Conservation (phyloP, 1,140 invertebrate species). For the Adoxophyes honmai region DNA sequence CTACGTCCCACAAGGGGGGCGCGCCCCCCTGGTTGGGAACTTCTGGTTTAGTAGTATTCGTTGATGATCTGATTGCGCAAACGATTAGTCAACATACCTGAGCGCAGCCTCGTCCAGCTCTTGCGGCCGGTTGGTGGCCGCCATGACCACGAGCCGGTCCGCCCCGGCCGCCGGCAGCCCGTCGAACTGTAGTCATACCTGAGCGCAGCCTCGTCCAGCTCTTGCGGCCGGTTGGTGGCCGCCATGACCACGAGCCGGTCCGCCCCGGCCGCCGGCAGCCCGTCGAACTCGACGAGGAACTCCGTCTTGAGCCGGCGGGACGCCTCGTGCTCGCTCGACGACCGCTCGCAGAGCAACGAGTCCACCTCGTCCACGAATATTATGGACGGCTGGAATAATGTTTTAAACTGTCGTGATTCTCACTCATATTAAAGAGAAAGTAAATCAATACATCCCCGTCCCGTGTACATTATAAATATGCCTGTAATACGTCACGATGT, state of each 20-base stretch:
- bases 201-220: constrained; percentile 95
- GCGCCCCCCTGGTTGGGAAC: no score
- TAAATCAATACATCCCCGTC: no score
- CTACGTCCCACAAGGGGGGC: no score
- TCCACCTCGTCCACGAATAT: constrained; percentile 99
- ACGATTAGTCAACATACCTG: constrained; percentile 25
- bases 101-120: constrained; percentile 41
- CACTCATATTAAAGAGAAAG: no score
- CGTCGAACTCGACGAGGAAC: constrained; percentile 98
- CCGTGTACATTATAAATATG: no score
- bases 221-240: constrained; percentile 97
- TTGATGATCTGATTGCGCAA: no score
- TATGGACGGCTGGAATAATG: constrained; percentile 86
- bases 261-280: constrained; percentile 87
- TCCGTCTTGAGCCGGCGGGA: constrained; percentile 98
- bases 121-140: constrained; percentile 89
- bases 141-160: constrained; percentile 96
- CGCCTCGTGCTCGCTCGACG: constrained; percentile 96
- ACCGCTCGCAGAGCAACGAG: constrained; percentile 93
- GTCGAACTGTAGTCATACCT: constrained; percentile 85
- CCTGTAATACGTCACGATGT: no score
- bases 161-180: constrained; percentile 88
- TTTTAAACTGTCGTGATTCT: no score
- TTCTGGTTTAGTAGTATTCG: no score
- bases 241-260: constrained; percentile 97